Conservation (phyloP, 2,113 vertebrate species). For the Prinia subflava region DNA sequence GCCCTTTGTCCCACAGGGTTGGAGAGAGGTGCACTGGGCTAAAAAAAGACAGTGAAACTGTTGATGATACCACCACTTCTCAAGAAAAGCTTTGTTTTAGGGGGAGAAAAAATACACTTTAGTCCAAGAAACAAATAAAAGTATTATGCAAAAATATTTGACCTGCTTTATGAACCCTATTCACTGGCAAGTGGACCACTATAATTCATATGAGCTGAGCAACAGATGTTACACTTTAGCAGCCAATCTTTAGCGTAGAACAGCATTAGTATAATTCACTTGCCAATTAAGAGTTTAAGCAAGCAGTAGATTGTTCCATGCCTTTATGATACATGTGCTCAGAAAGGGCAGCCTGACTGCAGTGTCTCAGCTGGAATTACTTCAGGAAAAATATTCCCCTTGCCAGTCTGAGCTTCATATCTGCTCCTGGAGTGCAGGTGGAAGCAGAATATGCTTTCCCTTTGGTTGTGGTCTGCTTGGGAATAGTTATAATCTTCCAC, state of each 20-base stretch:
- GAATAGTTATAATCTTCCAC: neutral
- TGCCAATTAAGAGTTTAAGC: neutral
- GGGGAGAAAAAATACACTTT: neutral
- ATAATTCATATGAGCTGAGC: neutral
- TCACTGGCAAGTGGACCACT: neutral
- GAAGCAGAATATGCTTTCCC: neutral
- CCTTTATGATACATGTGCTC: neutral
- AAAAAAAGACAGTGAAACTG: neutral
- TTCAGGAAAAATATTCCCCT: neutral
- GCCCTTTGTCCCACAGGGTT: neutral
- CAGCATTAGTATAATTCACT: neutral
- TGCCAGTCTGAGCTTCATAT: neutral
- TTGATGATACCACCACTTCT: neutral
- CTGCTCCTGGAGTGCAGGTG: neutral
- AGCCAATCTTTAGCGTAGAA: neutral
- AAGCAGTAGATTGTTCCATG: neutral
- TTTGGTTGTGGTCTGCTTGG: neutral
- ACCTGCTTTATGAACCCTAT: neutral
- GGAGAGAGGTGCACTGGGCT: neutral
- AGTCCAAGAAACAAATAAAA: slow-evolving; percentile 12
- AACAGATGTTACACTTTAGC: neutral
- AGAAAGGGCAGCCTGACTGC: neutral
- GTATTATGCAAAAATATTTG: neutral
- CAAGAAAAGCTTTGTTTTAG: slow-evolving; percentile 20
- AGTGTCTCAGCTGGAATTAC: neutral